These are phyloP conservation scores for Bombus ignitus DNA, from an alignment of 1,140 invertebrate genomes.

Conservation along the genomic window DNA sequence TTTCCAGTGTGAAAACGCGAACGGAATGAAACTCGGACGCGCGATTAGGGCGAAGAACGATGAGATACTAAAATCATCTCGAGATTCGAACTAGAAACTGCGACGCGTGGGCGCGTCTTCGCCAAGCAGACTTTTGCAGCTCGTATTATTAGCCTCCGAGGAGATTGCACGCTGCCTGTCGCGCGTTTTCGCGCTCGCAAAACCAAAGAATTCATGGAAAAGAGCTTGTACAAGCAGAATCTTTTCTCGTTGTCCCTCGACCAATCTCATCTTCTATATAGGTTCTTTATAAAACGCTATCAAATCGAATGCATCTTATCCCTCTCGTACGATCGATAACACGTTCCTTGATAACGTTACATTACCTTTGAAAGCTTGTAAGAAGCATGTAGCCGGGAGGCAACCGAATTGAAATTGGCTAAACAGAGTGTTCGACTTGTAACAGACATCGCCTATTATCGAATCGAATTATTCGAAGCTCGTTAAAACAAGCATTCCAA, in stretches of 20 bases:
- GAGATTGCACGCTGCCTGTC: conserved; percentile 52
- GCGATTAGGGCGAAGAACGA: conserved; percentile 59
- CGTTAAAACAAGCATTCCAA: too few species aligned
- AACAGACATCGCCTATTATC: too few species aligned
- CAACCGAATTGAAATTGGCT: too few species aligned
- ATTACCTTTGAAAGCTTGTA: too few species aligned
- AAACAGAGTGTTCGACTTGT: too few species aligned
- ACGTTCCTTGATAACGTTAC: too few species aligned
- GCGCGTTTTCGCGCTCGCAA: conserved; percentile 39
- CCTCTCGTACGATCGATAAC: too few species aligned
- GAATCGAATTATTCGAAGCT: too few species aligned
- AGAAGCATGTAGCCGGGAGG: too few species aligned
- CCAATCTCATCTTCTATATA: too few species aligned
- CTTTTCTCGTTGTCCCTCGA: neutral
- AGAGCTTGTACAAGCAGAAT: neutral
- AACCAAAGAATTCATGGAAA: conserved; percentile 55
- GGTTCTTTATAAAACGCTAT: neutral
- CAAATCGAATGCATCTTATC: neutral
- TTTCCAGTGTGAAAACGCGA: neutral
- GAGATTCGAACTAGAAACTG: conserved; percentile 62
- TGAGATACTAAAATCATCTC: conserved; percentile 70
- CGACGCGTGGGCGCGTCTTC: conserved; percentile 68
- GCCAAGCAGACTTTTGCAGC: conserved; percentile 55
- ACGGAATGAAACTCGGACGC: neutral
- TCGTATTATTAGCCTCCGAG: conserved; percentile 73